Conservation (phyloP, 1,140 invertebrate genomes). For the Aphis craccivora region DNA sequence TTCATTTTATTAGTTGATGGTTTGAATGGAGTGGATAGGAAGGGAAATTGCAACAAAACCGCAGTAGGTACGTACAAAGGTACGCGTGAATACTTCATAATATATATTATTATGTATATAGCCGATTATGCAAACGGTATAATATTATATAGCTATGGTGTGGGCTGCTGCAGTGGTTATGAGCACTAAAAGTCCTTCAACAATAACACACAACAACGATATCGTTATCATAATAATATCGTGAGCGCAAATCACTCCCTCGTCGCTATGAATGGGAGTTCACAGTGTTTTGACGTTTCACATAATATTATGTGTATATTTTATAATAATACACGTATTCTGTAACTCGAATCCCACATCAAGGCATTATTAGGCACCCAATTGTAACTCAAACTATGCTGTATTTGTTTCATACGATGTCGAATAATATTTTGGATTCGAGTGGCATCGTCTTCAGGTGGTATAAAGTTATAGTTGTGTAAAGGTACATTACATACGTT, state of each 20-base stretch:
- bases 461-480: background rate
- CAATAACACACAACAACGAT: background rate
- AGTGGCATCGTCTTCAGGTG: background rate
- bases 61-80: background rate
- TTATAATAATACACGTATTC: background rate
- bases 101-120: background rate
- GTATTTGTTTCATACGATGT: background rate
- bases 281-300: background rate
- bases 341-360: background rate
- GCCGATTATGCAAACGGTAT: background rate
- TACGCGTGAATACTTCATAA: background rate
- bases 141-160: background rate
- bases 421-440: background rate
- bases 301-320: background rate
- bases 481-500: background rate
- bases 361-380: background rate
- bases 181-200: background rate
- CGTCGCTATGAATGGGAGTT: background rate
- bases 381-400: background rate
- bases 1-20: background rate
- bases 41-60: background rate
- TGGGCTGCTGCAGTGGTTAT: background rate
- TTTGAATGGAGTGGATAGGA: too few species aligned
- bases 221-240: background rate
- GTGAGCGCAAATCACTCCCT: background rate